phyloP scores from a whole-genome alignment of 2,888 invertebrate genomes.

The Hypercompe scribonia region DNA sequence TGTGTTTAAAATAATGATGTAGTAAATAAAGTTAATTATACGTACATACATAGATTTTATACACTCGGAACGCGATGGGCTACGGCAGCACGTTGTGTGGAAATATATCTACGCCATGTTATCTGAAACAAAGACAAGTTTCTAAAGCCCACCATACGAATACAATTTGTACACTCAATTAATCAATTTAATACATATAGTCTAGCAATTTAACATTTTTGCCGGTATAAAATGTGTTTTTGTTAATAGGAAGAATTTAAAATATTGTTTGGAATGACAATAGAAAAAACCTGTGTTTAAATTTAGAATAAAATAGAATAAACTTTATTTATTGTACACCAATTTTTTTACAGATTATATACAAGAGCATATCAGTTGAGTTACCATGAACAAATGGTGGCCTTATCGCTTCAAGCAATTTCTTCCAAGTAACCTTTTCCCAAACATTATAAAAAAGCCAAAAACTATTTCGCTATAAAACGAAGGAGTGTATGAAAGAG shows the following conservation, averaged over 20 bases:
- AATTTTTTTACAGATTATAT: too few relatives aligned
- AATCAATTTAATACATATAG: background rate
- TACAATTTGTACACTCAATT: background rate
- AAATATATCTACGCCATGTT: conserved; percentile 67
- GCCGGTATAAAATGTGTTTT: background rate
- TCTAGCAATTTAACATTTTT: background rate
- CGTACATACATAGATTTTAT: conserved; percentile 36
- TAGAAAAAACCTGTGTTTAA: background rate
- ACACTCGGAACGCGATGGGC: conserved; percentile 25
- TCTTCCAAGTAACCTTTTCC: too few relatives aligned
- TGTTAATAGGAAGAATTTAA: background rate
- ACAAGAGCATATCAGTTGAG: too few relatives aligned
- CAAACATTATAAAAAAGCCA: too few relatives aligned
- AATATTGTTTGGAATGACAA: background rate
- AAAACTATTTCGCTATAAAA: background rate
- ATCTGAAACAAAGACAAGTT: conserved; percentile 66
- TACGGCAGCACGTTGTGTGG: conserved; percentile 31
- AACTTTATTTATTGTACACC: too few relatives aligned
- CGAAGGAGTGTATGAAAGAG: background rate
- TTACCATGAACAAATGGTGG: too few relatives aligned
- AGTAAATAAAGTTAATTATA: conserved; percentile 12
- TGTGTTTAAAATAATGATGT: background rate
- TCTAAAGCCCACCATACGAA: background rate
- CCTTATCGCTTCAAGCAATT: too few relatives aligned
- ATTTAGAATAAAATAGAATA: too few relatives aligned